Base-by-base conservation (phyloP, 2,888 invertebrate genomes). In the Gastrophysa polygoni region DNA sequence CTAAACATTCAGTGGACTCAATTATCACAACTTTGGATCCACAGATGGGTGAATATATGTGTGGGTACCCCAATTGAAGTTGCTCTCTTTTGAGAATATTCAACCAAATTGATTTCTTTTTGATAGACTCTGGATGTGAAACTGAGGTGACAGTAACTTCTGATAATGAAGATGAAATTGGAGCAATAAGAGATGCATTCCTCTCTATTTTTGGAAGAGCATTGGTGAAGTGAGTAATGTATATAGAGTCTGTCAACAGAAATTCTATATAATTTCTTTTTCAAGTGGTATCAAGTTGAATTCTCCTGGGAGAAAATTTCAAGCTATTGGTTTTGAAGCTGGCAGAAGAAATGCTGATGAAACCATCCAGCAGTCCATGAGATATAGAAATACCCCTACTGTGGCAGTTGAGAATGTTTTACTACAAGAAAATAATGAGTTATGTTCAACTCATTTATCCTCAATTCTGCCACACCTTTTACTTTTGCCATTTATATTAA, bases 11-110 rank as follows among this genome's bases (percentile, higher is more conserved):
- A 0, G 90, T 94, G 0, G 93, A 93, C 78, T 88, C 91, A 0
- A 90, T 95, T 86, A 92, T 95, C 57, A 93, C 93, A 8, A 93
- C 93, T 7, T 82, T 95, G 20, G 94, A 95, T 80, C 94, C 94
- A 14, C 93, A 94, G 79, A 95, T 94, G 94, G 90, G 89, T 77
- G 92, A 93, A 81, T 90, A 91, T 75, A 87, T 93, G 69, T 87
- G 93, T 93, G 84, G 85, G 89, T 86, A 72, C 21, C 1, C 20
- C 3, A 5, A 46, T 10, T 46, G n/a, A n/a, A n/a, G n/a, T 38
- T 38, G 38, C 3, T 11, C 4, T 16, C 6, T 2, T 44, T 44
- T 14, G 16, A 44, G 16, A 44, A 7, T 14, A 14, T 2, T 32
- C 2, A 7, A 3, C 24, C 24, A 32, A 32, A 48, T 16, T 46